Conservation (phyloP, 2,888 invertebrate species). For the Podotricha telesiphe region DNA sequence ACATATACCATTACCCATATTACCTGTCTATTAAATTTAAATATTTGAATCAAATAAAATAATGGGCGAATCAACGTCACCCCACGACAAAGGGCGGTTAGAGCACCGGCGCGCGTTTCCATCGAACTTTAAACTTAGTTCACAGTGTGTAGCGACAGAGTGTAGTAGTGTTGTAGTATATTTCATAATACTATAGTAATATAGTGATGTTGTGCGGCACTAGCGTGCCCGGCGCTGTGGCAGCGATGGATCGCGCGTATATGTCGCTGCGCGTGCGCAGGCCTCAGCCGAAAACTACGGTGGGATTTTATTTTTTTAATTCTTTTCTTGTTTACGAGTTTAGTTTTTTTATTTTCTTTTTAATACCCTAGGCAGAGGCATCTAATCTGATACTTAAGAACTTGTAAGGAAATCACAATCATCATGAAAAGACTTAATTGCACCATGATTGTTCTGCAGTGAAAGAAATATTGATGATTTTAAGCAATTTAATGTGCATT, state of each 20-base stretch:
- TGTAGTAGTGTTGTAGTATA: slow-evolving; percentile 50
- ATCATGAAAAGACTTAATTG: no score
- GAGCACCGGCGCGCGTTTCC: slow-evolving; percentile 3
- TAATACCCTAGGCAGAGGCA: no score
- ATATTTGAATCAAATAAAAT: neutral
- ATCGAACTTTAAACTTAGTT: slow-evolving; percentile 22
- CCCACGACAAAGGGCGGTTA: slow-evolving; percentile 3
- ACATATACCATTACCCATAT: neutral
- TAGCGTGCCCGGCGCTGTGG: slow-evolving; percentile 64
- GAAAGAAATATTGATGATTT: no score
- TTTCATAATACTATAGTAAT: neutral
- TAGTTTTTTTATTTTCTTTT: no score
- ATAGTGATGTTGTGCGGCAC: slow-evolving; percentile 58
- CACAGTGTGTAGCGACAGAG: slow-evolving; percentile 29
- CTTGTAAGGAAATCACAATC: no score
- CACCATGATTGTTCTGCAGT: no score
- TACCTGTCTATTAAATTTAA: neutral
- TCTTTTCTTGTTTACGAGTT: no score
- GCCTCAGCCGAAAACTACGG: slow-evolving; percentile 70
- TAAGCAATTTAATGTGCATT: neutral
- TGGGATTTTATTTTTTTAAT: slow-evolving; percentile 49
- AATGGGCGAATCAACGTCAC: slow-evolving; percentile 5
- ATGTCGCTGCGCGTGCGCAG: slow-evolving; percentile 81
- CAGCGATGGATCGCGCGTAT: slow-evolving; percentile 80
- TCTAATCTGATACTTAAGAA: no score